Evolutionary conservation across 2,888 invertebrate genomes (phyloP).

Genomic region (Hanleya hanleyi): DNA sequence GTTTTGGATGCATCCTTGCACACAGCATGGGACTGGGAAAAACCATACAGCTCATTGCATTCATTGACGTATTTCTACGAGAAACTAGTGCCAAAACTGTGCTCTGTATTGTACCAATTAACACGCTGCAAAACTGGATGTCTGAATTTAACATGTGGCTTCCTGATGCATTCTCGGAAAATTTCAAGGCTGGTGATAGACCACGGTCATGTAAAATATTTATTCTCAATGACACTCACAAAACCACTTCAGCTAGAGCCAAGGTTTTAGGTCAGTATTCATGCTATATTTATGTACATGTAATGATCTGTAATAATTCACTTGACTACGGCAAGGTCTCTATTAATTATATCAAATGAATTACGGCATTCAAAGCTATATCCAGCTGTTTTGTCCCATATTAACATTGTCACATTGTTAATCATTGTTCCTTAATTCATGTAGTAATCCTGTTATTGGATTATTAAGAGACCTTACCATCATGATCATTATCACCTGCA

Average conservation of each 20-base stretch:
- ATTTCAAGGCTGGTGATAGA: conserved; percentile 68
- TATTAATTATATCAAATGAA: too few relatives aligned
- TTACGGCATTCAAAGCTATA: too few relatives aligned
- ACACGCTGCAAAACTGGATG: conserved; percentile 98
- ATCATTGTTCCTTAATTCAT: too few relatives aligned
- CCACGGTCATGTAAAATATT: conserved; percentile 89
- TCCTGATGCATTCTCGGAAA: conserved; percentile 75
- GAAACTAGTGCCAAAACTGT: conserved; percentile 92
- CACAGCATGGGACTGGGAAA: conserved; percentile 99
- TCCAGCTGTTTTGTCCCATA: too few relatives aligned
- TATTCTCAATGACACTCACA: conserved; percentile 94
- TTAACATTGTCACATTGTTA: too few relatives aligned
- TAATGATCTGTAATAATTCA: too few relatives aligned
- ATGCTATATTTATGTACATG: too few relatives aligned
- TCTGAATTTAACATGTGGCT: conserved; percentile 99
- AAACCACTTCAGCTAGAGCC: conserved; percentile 89
- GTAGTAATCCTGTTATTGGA: too few relatives aligned
- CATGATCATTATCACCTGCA: too few relatives aligned
- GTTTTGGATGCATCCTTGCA: conserved; percentile 98
- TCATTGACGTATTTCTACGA: conserved; percentile 95
- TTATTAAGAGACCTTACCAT: too few relatives aligned
- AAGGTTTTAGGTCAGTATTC: conserved; percentile 78
- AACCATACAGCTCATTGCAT: conserved; percentile 92
- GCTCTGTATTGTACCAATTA: conserved; percentile 98
- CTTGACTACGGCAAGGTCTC: too few relatives aligned